Percentiles rank a stretch among this genome's conserved stretches.
phyloP scores from a whole-genome alignment of 1,140 invertebrate genomes.

The Zophobas morio region DNA sequence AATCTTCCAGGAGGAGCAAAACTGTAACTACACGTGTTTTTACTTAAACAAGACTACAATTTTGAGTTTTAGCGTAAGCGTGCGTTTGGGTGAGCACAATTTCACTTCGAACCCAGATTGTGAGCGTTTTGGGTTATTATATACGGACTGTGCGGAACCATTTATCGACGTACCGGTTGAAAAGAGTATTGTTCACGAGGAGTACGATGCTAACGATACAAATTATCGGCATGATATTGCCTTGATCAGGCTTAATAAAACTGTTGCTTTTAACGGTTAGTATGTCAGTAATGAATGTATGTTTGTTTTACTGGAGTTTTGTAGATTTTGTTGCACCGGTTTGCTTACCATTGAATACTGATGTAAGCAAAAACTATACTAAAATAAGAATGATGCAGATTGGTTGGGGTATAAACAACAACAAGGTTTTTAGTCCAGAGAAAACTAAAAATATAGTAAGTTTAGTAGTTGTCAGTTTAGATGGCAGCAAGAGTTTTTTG shows the following conservation, averaged over 20 bases:
- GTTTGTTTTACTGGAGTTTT: background rate
- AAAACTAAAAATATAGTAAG: background rate
- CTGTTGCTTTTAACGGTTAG: constrained; percentile 2
- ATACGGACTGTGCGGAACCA: constrained; percentile 69
- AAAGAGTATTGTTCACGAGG: constrained; percentile 69
- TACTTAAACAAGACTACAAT: background rate
- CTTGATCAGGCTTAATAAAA: background rate
- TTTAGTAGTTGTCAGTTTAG: background rate
- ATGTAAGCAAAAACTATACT: constrained; percentile 61
- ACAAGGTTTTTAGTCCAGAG: background rate
- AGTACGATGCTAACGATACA: constrained; percentile 33
- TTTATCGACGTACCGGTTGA: constrained; percentile 70
- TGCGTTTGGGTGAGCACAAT: constrained; percentile 76
- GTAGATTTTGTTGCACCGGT: background rate
- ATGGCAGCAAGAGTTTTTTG: background rate
- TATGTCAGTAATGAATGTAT: background rate
- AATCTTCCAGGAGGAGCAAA: background rate
- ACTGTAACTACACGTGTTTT: background rate
- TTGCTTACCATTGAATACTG: background rate
- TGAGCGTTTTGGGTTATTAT: background rate
- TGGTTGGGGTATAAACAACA: constrained; percentile 85
- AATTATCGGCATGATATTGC: constrained; percentile 8
- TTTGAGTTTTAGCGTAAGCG: constrained; percentile 64
- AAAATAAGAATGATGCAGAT: constrained; percentile 74
- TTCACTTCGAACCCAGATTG: constrained; percentile 72